Percentiles rank a stretch among this genome's conserved stretches.
phyloP scores from a whole-genome alignment of 2,113 vertebrate species.

The Apistogramma diplotaenia region DNA sequence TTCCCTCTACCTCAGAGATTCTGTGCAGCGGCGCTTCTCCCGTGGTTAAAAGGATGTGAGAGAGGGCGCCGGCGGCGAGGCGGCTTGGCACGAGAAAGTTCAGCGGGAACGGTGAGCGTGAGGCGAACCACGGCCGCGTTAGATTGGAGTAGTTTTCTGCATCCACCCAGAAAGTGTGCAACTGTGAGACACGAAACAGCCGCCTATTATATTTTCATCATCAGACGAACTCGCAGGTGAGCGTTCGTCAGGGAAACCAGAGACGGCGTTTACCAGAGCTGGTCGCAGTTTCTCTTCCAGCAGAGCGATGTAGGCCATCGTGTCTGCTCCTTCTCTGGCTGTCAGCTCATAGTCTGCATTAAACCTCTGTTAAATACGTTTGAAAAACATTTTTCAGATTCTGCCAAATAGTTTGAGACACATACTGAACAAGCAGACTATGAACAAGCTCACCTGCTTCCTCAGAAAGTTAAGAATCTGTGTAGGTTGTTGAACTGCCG shows the following conservation, averaged over 20 bases:
- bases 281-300: conserved; percentile 92
- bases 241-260: not conserved
- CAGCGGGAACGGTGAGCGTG: conserved; percentile 90
- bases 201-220: not conserved
- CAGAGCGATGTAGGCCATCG: conserved; percentile 94
- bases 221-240: not conserved
- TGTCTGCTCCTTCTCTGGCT: conserved; percentile 94
- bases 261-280: conserved; percentile 79
- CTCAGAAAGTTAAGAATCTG: conserved; percentile 93
- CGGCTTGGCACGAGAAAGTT: conserved; percentile 87
- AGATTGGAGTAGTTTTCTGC: conserved; percentile 91
- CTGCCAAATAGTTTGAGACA: not conserved
- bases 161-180: conserved; percentile 99
- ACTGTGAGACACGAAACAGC: conserved; percentile 67
- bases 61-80: conserved; percentile 83
- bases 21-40: conserved; percentile 85
- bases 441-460: conserved; percentile 80
- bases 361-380: conserved; percentile 79
- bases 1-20: conserved; percentile 89
- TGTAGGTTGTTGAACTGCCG: conserved; percentile 82
- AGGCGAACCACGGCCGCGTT: conserved; percentile 94
- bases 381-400: not conserved
- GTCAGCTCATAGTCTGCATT: conserved; percentile 94
- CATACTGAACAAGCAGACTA: not conserved
- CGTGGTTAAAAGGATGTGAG: conserved; percentile 89